Conservation (phyloP, 2,888 invertebrate species). For the Sisyra terminalis region DNA sequence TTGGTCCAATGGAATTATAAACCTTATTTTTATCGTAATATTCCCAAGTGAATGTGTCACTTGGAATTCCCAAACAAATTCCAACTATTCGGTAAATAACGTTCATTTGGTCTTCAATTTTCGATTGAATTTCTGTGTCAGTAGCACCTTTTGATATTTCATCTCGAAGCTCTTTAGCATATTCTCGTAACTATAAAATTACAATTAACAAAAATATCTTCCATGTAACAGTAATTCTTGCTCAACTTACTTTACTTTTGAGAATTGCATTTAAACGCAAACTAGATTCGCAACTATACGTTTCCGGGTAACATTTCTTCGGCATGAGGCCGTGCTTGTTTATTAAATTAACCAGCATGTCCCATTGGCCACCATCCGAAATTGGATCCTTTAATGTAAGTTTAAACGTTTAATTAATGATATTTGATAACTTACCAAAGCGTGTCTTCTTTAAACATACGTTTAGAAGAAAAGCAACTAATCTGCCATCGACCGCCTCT, state of each 20-base stretch:
- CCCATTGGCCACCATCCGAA: conserved; percentile 83
- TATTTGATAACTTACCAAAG: background rate
- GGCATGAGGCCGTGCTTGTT: conserved; percentile 80
- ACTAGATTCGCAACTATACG: conserved; percentile 60
- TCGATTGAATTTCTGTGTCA: conserved; percentile 41
- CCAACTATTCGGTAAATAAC: conserved; percentile 66
- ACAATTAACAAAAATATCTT: background rate
- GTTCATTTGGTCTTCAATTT: conserved; percentile 53
- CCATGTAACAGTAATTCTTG: background rate
- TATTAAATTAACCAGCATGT: conserved; percentile 76
- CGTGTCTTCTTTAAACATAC: conserved; percentile 25
- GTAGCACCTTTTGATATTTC: conserved; percentile 40
- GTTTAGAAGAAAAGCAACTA: conserved; percentile 59
- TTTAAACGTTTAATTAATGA: background rate
- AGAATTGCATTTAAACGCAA: conserved; percentile 60
- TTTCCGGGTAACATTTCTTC: conserved; percentile 74
- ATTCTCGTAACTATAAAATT: conserved; percentile 54
- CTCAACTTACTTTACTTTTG: conserved; percentile 57
- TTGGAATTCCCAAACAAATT: conserved; percentile 71
- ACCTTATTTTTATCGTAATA: conserved; percentile 70
- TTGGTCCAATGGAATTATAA: conserved; percentile 55
- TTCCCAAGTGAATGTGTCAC: conserved; percentile 63
- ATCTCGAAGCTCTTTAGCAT: conserved; percentile 52
- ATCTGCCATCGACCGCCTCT: conserved; percentile 61
- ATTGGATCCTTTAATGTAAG: conserved; percentile 47